A percentile compares a stretch with the other conserved stretches of the same genome.
These are phyloP conservation scores for Campopleginae sp. DNA, from an alignment of 2,888 invertebrate genomes.

Conservation along the genomic window DNA sequence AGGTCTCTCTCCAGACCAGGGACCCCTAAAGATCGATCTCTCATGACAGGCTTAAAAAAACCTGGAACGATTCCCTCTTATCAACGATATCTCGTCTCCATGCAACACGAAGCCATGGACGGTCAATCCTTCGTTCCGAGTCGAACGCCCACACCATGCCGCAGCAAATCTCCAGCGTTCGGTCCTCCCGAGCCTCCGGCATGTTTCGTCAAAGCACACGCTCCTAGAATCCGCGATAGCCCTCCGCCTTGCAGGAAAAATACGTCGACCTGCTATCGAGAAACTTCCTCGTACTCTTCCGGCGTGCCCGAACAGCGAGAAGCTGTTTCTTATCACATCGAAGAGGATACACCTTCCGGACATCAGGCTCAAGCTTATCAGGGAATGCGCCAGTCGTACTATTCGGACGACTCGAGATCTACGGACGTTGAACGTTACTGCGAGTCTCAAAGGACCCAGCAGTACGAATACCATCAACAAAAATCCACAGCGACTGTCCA, in stretches of 20 bases:
- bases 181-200: conserved; percentile 86
- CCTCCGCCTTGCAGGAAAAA: conserved; percentile 78
- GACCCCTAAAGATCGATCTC: conserved; percentile 86
- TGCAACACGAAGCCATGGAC: conserved; percentile 78
- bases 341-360: conserved; percentile 81
- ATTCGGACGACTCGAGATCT: conserved; percentile 48
- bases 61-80: conserved; percentile 92
- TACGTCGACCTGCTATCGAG: conserved; percentile 78
- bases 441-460: conserved; percentile 66
- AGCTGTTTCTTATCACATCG: conserved; percentile 79
- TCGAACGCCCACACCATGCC: conserved; percentile 82
- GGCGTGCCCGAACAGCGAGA: conserved; percentile 77
- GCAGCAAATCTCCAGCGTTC: conserved; percentile 89
- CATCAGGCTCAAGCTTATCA: conserved; percentile 77
- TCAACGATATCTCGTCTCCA: conserved; percentile 91
- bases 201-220: conserved; percentile 86
- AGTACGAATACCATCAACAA: conserved; percentile 74
- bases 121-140: conserved; percentile 76
- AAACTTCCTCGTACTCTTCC: conserved; percentile 38
- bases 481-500: conserved; percentile 55
- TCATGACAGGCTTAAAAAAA: conserved; percentile 85
- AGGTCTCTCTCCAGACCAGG: conserved; percentile 85
- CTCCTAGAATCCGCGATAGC: conserved; percentile 87
- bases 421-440: conserved; percentile 20
- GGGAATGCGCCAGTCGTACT: conserved; percentile 47